Percentiles rank a stretch among this genome's conserved stretches.
These are phyloP conservation scores for Sycophila sp. DNA, from an alignment of 1,140 invertebrate species.

Conservation along the genomic window DNA sequence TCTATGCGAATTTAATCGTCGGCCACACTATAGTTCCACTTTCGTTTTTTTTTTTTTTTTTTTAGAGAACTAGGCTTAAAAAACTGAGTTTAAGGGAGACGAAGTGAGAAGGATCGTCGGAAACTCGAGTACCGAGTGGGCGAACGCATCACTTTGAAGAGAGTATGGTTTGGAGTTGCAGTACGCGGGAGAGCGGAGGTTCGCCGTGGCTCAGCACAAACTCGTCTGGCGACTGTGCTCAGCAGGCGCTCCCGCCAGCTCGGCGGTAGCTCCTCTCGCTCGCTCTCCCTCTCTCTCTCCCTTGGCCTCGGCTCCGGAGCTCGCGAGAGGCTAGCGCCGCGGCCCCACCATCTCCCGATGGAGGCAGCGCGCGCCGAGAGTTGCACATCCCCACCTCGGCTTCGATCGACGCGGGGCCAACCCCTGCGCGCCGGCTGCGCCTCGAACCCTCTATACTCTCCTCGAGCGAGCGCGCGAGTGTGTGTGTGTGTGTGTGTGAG, in stretches of 20 bases:
- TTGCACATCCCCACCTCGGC: slow-evolving; percentile 48
- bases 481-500: slow-evolving; percentile 48
- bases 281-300: neutral
- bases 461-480: slow-evolving; percentile 34
- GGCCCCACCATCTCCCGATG: slow-evolving; percentile 31
- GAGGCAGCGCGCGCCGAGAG: slow-evolving; percentile 23
- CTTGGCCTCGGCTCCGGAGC: neutral
- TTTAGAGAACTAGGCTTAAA: too few relatives aligned
- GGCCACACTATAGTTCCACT: too few relatives aligned
- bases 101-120: too few relatives aligned
- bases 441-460: slow-evolving; percentile 45
- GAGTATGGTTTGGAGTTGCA: too few relatives aligned
- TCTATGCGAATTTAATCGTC: too few relatives aligned
- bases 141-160: too few relatives aligned
- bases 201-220: slow-evolving; percentile 58
- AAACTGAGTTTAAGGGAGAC: too few relatives aligned
- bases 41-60: too few relatives aligned
- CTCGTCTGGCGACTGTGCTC: slow-evolving; percentile 51
- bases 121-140: too few relatives aligned
- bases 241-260: slow-evolving; percentile 13
- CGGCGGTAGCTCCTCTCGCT: slow-evolving; percentile 36
- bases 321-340: neutral
- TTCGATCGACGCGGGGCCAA: slow-evolving; percentile 52
- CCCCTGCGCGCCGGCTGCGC: slow-evolving; percentile 50
- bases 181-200: slow-evolving; percentile 46